Evolutionary conservation across 1,140 invertebrate species (phyloP), one percentile per base, ranked within the genome.

Genomic region (Tachypleus tridentatus): DNA sequence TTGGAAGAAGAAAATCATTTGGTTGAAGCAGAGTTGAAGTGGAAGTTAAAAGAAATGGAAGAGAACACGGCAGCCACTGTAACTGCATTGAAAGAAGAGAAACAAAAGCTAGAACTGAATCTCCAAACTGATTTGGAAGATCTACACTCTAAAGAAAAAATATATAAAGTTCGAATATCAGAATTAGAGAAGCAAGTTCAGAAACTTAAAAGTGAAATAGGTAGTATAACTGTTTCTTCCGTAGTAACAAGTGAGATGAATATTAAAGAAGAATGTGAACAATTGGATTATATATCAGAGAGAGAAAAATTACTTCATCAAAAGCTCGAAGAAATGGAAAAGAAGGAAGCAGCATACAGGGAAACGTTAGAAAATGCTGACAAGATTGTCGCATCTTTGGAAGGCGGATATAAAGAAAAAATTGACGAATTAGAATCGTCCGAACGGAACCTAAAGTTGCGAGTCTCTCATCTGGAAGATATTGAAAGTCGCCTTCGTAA

Each of bases 361-460:
- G 84, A 85, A 70, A 88, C 87, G 61, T 76, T 90, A 69, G 83
- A 85, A 68, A 81, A 86, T 64, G 86, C 86, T 3, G 87, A 87
- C 62, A 81, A 85, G 58, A 83, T 88, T 73, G 86, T 87, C 81
- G 82, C 83, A 0, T 83, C 85, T 57, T 80, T 87, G 76, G 85
- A 87, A 70, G 78, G 78, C 3, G 80, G 82, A 0, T 86, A 85
- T 67, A 83, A 84, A 73, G 79, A 73, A 52, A 72, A 74, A 48
- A 71, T 78, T 9, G 74, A 74, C 51, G 74, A 72, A 5, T 64
- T 80, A 4, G 76, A 80, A 57, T 73, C 69, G 9, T 58, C 68
- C 4, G 68, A 69, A 59, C 64, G 63, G 52, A 66, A 67, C 3
- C 64, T 72, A 49, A 60, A 63, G 29, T 61, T 63, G 48, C 68